Base-by-base conservation (phyloP, 2,797 vertebrate genomes). In the Tauraco hartlaubi region DNA sequence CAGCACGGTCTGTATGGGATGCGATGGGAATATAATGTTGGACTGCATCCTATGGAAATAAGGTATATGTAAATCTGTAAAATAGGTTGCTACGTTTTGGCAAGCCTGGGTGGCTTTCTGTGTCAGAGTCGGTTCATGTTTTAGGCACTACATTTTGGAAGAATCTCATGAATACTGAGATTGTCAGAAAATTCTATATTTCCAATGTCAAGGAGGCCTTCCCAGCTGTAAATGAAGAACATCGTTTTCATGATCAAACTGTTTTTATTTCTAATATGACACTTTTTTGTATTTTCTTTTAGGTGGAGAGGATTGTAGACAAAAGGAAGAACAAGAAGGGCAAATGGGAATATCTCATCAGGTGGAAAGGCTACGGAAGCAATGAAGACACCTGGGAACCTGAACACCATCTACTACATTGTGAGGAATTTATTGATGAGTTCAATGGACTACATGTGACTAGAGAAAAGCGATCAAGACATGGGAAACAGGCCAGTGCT, bases 311-410 rank as follows among this genome's bases (percentile, higher is more conserved):
- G 93, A 99, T 99, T 68, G 99, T 99, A 87, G 99, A 99, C 98
- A 99, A 99, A 97, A 98, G 99, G 92, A 99, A 99, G 97, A 99
- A 99, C 98, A 99, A 99, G 96, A 99, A 99, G 95, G 99, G 99
- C 12, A 99, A 99, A 96, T 99, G 99, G 99, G 99, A 99, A 92
- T 99, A 99, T 95, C 98, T 99, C 33, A 99, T 99, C 91, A 98
- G 99, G 76, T 99, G 99, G 99, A 99, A 99, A 98, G 99, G 99
- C 68, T 99, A 99, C 0, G 99, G 99, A 64, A 99, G 99, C 96
- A 99, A 99, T 5, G 99, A 99, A 96, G 99, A 99, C 97, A 99
- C 99, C 2, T 99, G 99, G 99, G 99, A 99, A 96, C 99, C 99
- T 0, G 99, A 99, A 78, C 98, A 99, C 83, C 99, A 99, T 91